Conservation (phyloP, 2,888 invertebrate genomes). For the Meteorus colon region DNA sequence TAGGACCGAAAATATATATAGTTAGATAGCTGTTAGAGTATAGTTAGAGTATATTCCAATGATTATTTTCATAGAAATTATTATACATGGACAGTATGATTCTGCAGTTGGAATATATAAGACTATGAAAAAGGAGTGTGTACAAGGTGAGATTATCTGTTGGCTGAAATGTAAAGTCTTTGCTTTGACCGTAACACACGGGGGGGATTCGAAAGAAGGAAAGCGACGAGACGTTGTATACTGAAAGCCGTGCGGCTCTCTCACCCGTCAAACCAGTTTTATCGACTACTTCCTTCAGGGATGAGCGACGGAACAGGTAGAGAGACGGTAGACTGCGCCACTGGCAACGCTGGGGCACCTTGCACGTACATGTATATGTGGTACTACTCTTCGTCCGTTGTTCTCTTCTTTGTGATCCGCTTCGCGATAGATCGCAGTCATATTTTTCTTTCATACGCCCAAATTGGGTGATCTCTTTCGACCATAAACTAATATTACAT, state of each 20-base stretch:
- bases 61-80: too few relatives aligned
- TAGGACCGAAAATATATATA: too few relatives aligned
- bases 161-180: slow-evolving; percentile 36
- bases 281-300: slow-evolving; percentile 65
- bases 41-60: too few relatives aligned
- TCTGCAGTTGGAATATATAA: too few relatives aligned
- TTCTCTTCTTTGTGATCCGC: neutral
- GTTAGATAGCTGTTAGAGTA: too few relatives aligned
- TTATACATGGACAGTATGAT: too few relatives aligned
- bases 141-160: slow-evolving; percentile 22
- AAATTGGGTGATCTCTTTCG: slow-evolving; percentile 42
- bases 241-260: slow-evolving; percentile 40
- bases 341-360: slow-evolving; percentile 41
- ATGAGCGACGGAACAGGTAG: slow-evolving; percentile 55
- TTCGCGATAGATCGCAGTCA: slow-evolving; percentile 2
- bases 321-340: slow-evolving; percentile 41
- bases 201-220: slow-evolving; percentile 29
- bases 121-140: neutral
- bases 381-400: slow-evolving; percentile 2
- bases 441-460: neutral
- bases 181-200: slow-evolving; percentile 24
- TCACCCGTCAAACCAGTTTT: slow-evolving; percentile 73
- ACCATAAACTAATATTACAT: slow-evolving; percentile 45
- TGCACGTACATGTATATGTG: slow-evolving; percentile 22
- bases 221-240: slow-evolving; percentile 28